Evolutionary conservation across 2,797 vertebrate genomes (phyloP), one percentile per base, ranked within the genome.

Genomic region (Lagocephalus sceleratus): DNA sequence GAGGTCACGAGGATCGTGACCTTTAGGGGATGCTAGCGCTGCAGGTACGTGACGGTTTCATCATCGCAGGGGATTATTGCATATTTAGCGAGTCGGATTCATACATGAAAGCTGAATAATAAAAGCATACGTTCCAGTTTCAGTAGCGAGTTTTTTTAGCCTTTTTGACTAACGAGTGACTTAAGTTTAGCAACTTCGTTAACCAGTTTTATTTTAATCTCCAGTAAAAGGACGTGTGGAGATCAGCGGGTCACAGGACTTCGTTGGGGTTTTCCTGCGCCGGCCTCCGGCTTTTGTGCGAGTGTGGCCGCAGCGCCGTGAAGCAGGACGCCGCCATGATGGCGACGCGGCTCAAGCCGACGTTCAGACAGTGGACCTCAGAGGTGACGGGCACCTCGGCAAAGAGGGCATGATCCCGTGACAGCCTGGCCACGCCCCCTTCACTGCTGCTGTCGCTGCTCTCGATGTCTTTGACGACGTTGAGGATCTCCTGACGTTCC

Each of bases 401-500:
- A 58, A 98, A 98, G 54, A 97, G 92, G 35, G 86, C 83, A 0
- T 49, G 89, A 47, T 91, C 86, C 1, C 92, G 89, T 5, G 88
- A 56, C 1, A 84, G 73, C 0, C 67, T 66, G 1, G 61, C 20
- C 0, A 63, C 63, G 11, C 84, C 76, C 0, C 58, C 3, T 11
- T 83, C 72, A 0, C 26, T 32, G 1, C 50, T 11, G 1, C 41
- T 79, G 0, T 74, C 82, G 0, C 70, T 76, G 68, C 83, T 89
- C 71, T 94, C 93, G 52, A 94, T 83, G 72, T 95, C 92, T 54
- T 90, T 90, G 53, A 96, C 85, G 15, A 94, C 90, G 2, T 91
- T 94, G 57, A 97, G 78, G 75, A 98, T 94, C 84, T 93, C 93
- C 45, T 95, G 93, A 0, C 94, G 90, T 19, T 92, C 87, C 0